Conservation (phyloP, 1,140 invertebrate species). For the Caenorhabditis tropicalis region DNA sequence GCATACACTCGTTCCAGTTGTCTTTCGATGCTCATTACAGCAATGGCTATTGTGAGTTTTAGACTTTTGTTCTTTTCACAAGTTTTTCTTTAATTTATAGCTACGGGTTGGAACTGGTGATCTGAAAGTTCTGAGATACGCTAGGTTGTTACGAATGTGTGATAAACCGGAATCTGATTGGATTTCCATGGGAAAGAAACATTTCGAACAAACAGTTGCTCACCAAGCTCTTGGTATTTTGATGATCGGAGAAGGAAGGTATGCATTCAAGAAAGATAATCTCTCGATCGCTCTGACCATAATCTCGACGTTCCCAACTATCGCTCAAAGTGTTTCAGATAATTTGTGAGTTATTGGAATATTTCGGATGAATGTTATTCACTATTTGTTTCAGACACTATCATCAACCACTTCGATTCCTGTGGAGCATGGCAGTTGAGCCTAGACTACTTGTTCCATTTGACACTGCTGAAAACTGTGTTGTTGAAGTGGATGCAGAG, state of each 20-base stretch:
- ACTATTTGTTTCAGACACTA: slow-evolving; percentile 19
- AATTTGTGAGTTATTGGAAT: background rate
- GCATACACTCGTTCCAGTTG: background rate
- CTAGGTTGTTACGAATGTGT: background rate
- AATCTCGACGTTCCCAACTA: slow-evolving; percentile 21
- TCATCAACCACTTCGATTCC: slow-evolving; percentile 50
- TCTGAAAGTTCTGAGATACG: slow-evolving; percentile 13
- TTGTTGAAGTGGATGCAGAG: background rate
- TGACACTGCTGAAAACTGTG: background rate
- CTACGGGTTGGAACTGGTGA: slow-evolving; percentile 35
- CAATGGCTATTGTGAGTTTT: slow-evolving; percentile 14
- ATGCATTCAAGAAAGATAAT: slow-evolving; percentile 35
- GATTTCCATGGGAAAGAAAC: slow-evolving; percentile 11
- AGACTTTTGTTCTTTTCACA: background rate
- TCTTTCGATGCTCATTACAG: background rate
- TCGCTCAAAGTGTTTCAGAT: slow-evolving; percentile 18
- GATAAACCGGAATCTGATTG: slow-evolving; percentile 20
- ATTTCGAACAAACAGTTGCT: slow-evolving; percentile 44
- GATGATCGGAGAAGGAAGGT: slow-evolving; percentile 44
- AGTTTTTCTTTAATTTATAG: slow-evolving; percentile 19
- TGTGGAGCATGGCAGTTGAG: slow-evolving; percentile 44
- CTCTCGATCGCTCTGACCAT: slow-evolving; percentile 42
- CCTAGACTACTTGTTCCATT: slow-evolving; percentile 28
- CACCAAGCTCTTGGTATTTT: slow-evolving; percentile 44
- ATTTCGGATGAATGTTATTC: background rate